Evolutionary conservation across 1,140 invertebrate species (phyloP), one percentile per base, ranked within the genome.

Genomic region (Samia ricini): DNA sequence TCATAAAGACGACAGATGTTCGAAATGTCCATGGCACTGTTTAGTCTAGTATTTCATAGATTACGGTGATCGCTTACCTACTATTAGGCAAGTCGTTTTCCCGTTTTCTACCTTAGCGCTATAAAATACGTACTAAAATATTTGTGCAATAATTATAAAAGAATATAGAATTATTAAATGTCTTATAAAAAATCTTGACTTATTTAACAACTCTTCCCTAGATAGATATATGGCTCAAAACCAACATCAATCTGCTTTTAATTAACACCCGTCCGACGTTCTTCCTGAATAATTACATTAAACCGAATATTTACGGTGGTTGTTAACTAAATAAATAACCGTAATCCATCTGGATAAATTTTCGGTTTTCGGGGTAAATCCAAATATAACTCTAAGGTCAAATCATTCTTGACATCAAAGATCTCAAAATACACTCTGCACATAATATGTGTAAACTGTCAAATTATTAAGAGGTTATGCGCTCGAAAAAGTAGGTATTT

Each of bases 241-340:
- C n/a, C 1, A 42, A 2, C 33, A 42, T 42, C 33, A 42, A 42
- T 42, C 33, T 15, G 15, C 10, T 42, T 42, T 42, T 42, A 42
- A 42, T 42, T 12, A 42, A 42, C 33, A 42, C 33, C 33, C 33
- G 5, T 15, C 8, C 12, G 33, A 42, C n/a, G 33, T 42, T 42
- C 33, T 42, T 42, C 33, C 33, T 42, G 33, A 42, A 42, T 42
- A 42, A 42, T 42, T 42, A 42, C 33, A 42, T 42, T 42, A 42
- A 42, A 42, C 33, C 33, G 33, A 42, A 15, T 42, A 42, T 42
- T 42, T 42, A 42, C 12, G 33, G 33, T 15, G n/a, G 33, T 42
- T 42, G 33, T 42, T 42, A 42, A 42, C 33, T 42, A 42, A 42
- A 42, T 42, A 42, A 42, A 42, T 42, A 42, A 42, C 33, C 33